phyloP scores from a whole-genome alignment of 2,888 invertebrate species.

The Pandemis corylana region DNA sequence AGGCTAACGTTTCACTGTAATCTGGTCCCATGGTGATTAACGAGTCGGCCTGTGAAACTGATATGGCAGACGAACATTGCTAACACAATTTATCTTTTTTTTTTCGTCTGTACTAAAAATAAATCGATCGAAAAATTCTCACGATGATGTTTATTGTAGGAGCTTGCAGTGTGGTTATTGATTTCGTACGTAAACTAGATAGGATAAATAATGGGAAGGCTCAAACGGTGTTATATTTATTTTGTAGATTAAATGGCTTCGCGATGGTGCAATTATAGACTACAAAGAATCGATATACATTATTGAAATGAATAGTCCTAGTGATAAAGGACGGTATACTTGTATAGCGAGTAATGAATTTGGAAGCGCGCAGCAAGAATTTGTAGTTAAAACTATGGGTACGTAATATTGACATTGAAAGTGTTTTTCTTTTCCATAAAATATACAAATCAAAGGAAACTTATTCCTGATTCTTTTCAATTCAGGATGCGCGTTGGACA shows the following conservation, averaged over 20 bases:
- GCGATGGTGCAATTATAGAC: constrained; percentile 50
- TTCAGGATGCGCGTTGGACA: constrained; percentile 62
- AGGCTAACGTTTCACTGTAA: too few species aligned
- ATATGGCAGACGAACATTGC: too few species aligned
- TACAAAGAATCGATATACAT: constrained; percentile 45
- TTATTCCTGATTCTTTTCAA: neutral
- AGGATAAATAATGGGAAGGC: too few species aligned
- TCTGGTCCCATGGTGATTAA: too few species aligned
- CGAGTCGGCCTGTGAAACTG: too few species aligned
- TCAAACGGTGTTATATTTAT: neutral
- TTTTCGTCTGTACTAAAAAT: too few species aligned
- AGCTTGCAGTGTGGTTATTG: too few species aligned
- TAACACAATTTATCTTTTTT: too few species aligned
- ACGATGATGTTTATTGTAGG: too few species aligned
- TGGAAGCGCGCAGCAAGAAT: constrained; percentile 57
- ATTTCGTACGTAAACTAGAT: too few species aligned
- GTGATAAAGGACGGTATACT: constrained; percentile 57
- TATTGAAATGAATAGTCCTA: constrained; percentile 49
- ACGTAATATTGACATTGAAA: constrained; percentile 9
- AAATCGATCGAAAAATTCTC: too few species aligned
- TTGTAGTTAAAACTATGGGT: constrained; percentile 56
- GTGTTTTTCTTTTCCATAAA: too few species aligned
- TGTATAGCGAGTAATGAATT: constrained; percentile 60
- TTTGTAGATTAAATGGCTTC: constrained; percentile 59
- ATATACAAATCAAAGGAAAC: neutral